Base-by-base conservation (phyloP, 2,113 vertebrate genomes). In the Anolis sagrei region DNA sequence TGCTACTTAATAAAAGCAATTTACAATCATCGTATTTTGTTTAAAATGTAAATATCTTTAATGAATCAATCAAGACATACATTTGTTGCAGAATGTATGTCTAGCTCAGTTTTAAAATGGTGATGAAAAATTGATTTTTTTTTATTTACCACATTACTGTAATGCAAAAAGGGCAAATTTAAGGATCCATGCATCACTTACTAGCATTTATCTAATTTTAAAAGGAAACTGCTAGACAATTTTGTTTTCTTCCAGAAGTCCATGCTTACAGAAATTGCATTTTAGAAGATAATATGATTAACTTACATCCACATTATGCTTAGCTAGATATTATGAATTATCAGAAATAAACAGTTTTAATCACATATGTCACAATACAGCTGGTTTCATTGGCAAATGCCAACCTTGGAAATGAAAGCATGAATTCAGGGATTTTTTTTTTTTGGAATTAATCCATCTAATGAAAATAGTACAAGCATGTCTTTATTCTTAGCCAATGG, bases 41-140 rank as follows among this genome's bases (percentile, higher is more conserved):
- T 89, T 34, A 69, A 89, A 91, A 92, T 90, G 88, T 91, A 92
- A 49, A 89, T 92, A 85, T 76, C 72, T 8, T 34, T 25, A 44
- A 8, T 74, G 32, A 8, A 90, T 91, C 86, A 76, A 94, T 88
- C 90, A 88, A 64, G 16, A 39, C 62, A 75, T 11, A 29, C 5
- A 74, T 58, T 80, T 80, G 44, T 27, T 23, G 27, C 18, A 32
- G 48, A 83, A 83, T 1, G 2, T 19, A 34, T 62, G 32, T 19
- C 48, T 69, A 27, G 6, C 13, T 29, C 39, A 58, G 2, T 69
- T 81, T 21, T 76, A 54, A 81, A n/a, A 29, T 29, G 5, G 3
- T 84, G 58, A 54, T 39, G 5, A 7, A 74, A 66, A 80, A 58
- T 3, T 54, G 19, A 9, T 70, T 44, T 44, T n/a, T 14, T 78